Conservation (phyloP, 64 coral and sea anemone genomes). For the Actinia tenebrosa region DNA sequence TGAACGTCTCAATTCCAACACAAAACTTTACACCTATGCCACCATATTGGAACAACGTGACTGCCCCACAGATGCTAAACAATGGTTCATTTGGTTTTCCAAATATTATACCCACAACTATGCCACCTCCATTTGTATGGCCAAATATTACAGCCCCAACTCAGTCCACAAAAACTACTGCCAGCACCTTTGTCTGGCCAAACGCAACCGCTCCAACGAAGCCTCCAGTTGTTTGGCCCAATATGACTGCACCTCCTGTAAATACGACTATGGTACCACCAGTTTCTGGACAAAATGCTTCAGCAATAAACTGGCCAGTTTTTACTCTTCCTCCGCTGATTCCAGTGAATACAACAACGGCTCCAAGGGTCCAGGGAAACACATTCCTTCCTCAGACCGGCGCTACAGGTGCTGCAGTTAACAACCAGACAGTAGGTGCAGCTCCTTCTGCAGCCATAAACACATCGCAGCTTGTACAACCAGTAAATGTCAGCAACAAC, state of each 20-base stretch:
- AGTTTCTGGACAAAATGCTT: not conserved
- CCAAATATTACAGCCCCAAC: conserved; percentile 10
- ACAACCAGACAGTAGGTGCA: not conserved
- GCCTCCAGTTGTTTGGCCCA: not conserved
- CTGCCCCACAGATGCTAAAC: not conserved
- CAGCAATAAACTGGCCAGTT: not conserved
- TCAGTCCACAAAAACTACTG: not conserved
- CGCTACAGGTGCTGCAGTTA: not conserved
- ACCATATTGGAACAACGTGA: not conserved
- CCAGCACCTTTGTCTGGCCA: not conserved
- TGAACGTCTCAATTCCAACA: not conserved
- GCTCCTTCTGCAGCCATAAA: not conserved
- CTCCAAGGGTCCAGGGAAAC: not conserved
- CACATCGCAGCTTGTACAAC: not conserved
- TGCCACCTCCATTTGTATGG: not conserved
- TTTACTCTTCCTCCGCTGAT: not conserved
- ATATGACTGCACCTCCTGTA: not conserved
- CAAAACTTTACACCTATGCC: not conserved
- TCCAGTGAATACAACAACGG: not conserved
- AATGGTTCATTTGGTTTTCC: not conserved
- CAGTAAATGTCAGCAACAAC: not conserved
- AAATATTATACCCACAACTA: not conserved
- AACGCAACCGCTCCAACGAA: conserved; percentile 2
- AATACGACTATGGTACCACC: not conserved
- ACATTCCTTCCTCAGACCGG: not conserved